These are phyloP conservation scores for Chitala chitala DNA, from an alignment of 2,113 vertebrate species.

Conservation along the genomic window DNA sequence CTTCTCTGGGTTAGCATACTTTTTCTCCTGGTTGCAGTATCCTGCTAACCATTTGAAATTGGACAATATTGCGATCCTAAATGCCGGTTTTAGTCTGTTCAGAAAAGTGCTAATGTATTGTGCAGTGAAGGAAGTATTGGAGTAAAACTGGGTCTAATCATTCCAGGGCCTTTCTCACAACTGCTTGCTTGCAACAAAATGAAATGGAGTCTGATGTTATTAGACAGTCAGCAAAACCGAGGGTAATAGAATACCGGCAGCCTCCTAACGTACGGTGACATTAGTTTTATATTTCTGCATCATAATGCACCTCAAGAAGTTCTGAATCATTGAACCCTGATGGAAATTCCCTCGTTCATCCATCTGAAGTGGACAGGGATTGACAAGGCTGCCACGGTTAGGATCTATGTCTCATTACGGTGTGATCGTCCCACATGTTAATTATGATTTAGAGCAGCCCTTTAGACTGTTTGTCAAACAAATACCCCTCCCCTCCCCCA, in stretches of 20 bases:
- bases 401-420: neutral
- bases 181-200: neutral
- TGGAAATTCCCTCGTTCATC: no score
- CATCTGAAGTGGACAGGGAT: neutral
- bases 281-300: neutral
- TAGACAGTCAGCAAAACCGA: neutral
- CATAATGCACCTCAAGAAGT: neutral
- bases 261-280: neutral
- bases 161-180: neutral
- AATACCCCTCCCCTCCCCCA: neutral
- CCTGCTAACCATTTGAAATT: neutral
- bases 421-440: neutral
- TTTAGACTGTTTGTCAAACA: neutral
- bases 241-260: neutral
- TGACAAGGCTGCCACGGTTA: neutral
- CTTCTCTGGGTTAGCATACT: no score
- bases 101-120: neutral
- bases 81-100: neutral
- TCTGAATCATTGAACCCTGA: neutral
- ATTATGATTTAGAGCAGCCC: conserved; percentile 4
- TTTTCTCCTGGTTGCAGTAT: no score
- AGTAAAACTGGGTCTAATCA: neutral
- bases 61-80: neutral
- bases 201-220: no score
- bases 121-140: neutral